Base-by-base conservation (phyloP, 2,888 invertebrate species). In the Choreutis nemorana region DNA sequence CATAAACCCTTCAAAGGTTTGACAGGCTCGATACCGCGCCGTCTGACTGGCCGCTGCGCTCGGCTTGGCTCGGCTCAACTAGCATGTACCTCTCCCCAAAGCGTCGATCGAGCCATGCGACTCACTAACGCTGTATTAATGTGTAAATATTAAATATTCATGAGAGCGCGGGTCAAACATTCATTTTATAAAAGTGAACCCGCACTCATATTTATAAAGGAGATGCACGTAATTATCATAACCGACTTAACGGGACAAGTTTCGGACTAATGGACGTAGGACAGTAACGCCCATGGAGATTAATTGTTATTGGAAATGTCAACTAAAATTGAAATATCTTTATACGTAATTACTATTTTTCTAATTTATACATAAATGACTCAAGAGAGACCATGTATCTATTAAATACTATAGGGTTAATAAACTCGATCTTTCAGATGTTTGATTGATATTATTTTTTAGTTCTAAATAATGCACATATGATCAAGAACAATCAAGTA, bases 81-180 rank as follows among this genome's bases (percentile, higher is more conserved):
- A 65, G 62, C 60, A 49, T 39, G 36, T 35, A 48, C 55, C n/a
- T n/a, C n/a, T n/a, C n/a, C n/a, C n/a, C 65, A 66, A 72, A 70
- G 66, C 53, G 52, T 43, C 48, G 45, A 37, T 37, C 40, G 41
- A 42, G 44, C 47, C 41, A 45, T 41, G 44, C 49, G 46, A 61
- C n/a, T n/a, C 61, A 66, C 66, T 66, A 66, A 65, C 68, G 67
- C 68, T 66, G 73, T 71, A 73, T 72, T 72, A 71, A 75, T 71
- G 72, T 75, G 72, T 75, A 67, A 73, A 75, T 73, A 75, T 73
- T 75, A 72, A 65, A 75, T 77, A 75, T 77, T 75, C 75, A 77
- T 75, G 73, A 77, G 61, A 62, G 62, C 66, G 65, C 63, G 70
- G 70, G 72, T 70, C 73, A 73, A 67, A 61, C 61, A 60, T 62